Conservation (phyloP, 1,140 invertebrate species). For the Oppia nitens region DNA sequence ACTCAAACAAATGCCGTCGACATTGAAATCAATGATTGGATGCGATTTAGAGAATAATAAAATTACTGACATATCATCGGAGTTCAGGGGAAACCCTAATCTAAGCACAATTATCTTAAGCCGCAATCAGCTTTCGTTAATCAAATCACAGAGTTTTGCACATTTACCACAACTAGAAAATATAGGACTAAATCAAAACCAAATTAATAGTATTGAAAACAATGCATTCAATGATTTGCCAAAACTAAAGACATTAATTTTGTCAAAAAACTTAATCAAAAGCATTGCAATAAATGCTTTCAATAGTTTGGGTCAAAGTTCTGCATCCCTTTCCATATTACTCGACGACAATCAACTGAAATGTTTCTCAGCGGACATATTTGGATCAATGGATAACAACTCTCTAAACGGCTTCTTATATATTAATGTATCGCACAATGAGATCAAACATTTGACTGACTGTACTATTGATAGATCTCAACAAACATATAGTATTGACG, state of each 20-base stretch:
- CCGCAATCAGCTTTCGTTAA: slow-evolving; percentile 45
- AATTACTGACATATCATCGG: slow-evolving; percentile 41
- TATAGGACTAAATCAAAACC: slow-evolving; percentile 50
- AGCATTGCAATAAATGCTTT: slow-evolving; percentile 38
- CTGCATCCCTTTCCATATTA: slow-evolving; percentile 49
- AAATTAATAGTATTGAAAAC: slow-evolving; percentile 38
- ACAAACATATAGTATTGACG: neutral
- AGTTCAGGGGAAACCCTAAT: slow-evolving; percentile 51
- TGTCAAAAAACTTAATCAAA: slow-evolving; percentile 32
- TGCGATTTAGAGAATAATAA: slow-evolving; percentile 71
- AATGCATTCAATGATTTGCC: slow-evolving; percentile 45
- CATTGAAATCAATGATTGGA: slow-evolving; percentile 56
- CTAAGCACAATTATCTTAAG: slow-evolving; percentile 55
- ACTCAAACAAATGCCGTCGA: slow-evolving; percentile 46
- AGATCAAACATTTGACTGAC: slow-evolving; percentile 40
- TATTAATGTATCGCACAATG: slow-evolving; percentile 38
- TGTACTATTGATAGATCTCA: neutral
- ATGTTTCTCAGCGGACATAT: slow-evolving; percentile 51
- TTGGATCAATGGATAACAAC: slow-evolving; percentile 40
- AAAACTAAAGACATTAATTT: slow-evolving; percentile 46
- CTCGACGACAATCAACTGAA: slow-evolving; percentile 53
- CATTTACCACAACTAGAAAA: slow-evolving; percentile 44
- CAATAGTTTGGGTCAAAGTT: slow-evolving; percentile 44
- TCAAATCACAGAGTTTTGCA: slow-evolving; percentile 44
- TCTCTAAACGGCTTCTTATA: slow-evolving; percentile 4